phyloP scores from a whole-genome alignment of 2,113 vertebrate species.

The Oreamnos americanus region DNA sequence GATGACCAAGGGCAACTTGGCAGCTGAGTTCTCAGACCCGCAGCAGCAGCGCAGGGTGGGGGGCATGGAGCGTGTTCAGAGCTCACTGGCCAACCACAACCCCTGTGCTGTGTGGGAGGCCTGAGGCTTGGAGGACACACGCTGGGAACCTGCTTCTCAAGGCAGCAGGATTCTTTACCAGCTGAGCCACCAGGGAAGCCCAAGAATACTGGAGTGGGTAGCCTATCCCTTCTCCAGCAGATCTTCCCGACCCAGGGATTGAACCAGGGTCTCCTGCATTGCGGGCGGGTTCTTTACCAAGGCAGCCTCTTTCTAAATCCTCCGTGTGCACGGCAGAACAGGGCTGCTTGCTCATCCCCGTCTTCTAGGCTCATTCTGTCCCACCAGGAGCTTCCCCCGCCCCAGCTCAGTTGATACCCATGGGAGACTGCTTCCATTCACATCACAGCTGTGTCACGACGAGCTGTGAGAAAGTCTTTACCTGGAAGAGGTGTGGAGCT shows the following conservation, averaged over 20 bases:
- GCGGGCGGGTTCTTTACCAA: background rate
- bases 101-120: fast-evolving
- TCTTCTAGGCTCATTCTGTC: background rate
- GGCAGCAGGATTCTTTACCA: background rate
- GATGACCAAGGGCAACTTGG: too few species aligned
- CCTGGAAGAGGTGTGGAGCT: background rate
- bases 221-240: too few species aligned
- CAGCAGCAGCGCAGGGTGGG: background rate
- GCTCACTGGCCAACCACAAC: background rate
- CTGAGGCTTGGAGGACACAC: background rate
- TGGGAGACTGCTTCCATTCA: background rate
- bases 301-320: background rate
- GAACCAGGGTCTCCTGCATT: background rate
- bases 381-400: background rate
- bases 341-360: background rate
- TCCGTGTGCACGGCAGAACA: fast-evolving
- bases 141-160: background rate
- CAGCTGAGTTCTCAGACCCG: background rate
- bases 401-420: fast-evolving
- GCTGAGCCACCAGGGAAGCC: too few species aligned
- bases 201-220: fast-evolving
- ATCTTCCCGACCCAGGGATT: too few species aligned
- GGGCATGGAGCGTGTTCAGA: background rate
- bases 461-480: background rate
- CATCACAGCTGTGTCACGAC: fast-evolving